Evolutionary conservation across 2,888 invertebrate genomes (phyloP), one percentile per base, ranked within the genome.

Genomic region (Ormyrus rosae): DNA sequence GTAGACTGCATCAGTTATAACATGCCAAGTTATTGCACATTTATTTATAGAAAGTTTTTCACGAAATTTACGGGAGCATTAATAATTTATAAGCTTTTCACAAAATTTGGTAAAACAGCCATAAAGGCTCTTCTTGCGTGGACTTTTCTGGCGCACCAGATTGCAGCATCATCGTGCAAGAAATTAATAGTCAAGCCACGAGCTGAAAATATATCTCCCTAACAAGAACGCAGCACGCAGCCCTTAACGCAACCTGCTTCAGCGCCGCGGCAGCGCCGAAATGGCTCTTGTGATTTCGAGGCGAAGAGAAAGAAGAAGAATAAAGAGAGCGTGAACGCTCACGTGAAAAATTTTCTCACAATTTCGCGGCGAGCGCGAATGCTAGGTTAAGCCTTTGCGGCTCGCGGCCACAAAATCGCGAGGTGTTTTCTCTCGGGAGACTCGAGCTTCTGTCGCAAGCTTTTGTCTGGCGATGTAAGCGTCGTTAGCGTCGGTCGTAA

Each of bases 401-500:
- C 68, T 60, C 10, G 56, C 11, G 53, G 34, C 58, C n/a, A 4
- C 13, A 11, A 64, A 19, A 55, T 55, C 46, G 34, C 51, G 13
- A 72, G n/a, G 58, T 56, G 69, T 64, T 77, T 71, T 51, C 68
- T 73, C 51, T 63, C 70, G 5, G n/a, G 50, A 72, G 70, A 34
- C 67, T 73, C 60, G 9, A 48, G 56, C 34, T 64, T 75, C 84
- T 84, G 84, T 85, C 84, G 82, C 81, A 85, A 34, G 84, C 86
- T 87, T 88, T 87, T 88, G 87, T 87, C 85, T 84, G 83, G 81
- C 84, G 88, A 86, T 86, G 88, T 87, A 89, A 87, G 89, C 88
- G 87, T 90, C 90, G 89, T 90, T 90, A 90, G 90, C 87, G 88
- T 88, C 86, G 84, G 80, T 82, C 87, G 86, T 90, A 90, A 90